These are phyloP conservation scores for Sebastes variabilis DNA, from an alignment of 2,797 vertebrate species.

Conservation along the genomic window DNA sequence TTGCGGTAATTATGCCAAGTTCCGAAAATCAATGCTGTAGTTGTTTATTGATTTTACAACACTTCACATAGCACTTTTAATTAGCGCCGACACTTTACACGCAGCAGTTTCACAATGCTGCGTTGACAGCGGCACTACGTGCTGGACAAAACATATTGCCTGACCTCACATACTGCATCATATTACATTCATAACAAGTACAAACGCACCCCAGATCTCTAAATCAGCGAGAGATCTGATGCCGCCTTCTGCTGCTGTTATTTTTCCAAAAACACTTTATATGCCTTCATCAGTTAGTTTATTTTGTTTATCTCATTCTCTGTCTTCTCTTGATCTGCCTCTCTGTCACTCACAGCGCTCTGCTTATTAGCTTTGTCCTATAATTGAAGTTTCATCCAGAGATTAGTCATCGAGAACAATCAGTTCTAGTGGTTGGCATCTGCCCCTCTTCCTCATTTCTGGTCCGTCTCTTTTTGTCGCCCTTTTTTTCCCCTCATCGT, in stretches of 20 bases:
- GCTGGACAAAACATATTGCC: background rate
- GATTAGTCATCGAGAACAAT: constrained; percentile 65
- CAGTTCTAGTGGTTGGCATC: constrained; percentile 52
- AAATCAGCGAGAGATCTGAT: constrained; percentile 4
- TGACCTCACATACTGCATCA: background rate
- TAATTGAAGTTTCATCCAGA: constrained; percentile 69
- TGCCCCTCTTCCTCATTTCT: constrained; percentile 33
- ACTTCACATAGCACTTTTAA: constrained; percentile 19
- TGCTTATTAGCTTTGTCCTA: constrained; percentile 58
- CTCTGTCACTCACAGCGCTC: constrained; percentile 53
- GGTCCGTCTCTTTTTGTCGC: constrained; percentile 27
- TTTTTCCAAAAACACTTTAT: constrained; percentile 7
- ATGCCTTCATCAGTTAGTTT: constrained; percentile 27
- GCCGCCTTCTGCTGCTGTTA: background rate
- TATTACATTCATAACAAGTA: background rate
- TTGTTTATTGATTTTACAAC: constrained; percentile 41
- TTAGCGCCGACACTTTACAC: constrained; percentile 11
- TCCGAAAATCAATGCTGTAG: constrained; percentile 11
- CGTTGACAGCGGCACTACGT: constrained; percentile 1
- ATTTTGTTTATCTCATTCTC: constrained; percentile 47
- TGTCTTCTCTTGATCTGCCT: constrained; percentile 34
- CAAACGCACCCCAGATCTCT: constrained; percentile 14
- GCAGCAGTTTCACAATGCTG: background rate
- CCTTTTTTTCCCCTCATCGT: constrained; percentile 38
- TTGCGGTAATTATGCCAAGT: constrained; percentile 11